These are phyloP conservation scores for Drosophila mayaguana DNA, from an alignment of 2,888 invertebrate genomes.

Conservation along the genomic window DNA sequence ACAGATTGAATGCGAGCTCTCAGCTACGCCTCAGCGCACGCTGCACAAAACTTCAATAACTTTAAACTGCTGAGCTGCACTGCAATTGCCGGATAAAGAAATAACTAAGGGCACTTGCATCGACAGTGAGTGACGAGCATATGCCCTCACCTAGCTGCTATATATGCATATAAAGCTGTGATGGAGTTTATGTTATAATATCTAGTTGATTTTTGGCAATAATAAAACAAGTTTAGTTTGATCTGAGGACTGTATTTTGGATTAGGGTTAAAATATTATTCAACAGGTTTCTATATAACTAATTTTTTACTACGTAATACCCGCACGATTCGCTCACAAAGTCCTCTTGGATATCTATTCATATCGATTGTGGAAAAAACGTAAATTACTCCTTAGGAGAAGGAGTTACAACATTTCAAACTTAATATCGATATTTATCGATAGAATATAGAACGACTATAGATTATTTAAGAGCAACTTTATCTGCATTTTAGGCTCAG, in stretches of 20 bases:
- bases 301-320: no score
- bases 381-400: no score
- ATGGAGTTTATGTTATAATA: no score
- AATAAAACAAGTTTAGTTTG: no score
- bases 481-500: neutral
- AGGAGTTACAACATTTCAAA: neutral
- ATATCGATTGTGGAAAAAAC: neutral
- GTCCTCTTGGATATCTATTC: no score
- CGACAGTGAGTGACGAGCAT: neutral
- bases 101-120: neutral
- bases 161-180: no score
- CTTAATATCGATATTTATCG: neutral
- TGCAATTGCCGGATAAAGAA: conserved; percentile 51
- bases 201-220: no score
- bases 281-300: no score
- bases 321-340: no score
- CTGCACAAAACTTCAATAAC: conserved; percentile 64
- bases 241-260: no score
- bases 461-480: neutral
- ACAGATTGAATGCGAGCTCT: conserved; percentile 69
- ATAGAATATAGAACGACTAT: neutral
- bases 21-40: conserved; percentile 48
- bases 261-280: no score
- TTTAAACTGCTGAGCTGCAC: conserved; percentile 70
- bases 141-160: neutral